A percentile compares a stretch with the other conserved stretches of the same genome.
phyloP scores from a whole-genome alignment of 2,888 invertebrate species.

The Pteria penguin region DNA sequence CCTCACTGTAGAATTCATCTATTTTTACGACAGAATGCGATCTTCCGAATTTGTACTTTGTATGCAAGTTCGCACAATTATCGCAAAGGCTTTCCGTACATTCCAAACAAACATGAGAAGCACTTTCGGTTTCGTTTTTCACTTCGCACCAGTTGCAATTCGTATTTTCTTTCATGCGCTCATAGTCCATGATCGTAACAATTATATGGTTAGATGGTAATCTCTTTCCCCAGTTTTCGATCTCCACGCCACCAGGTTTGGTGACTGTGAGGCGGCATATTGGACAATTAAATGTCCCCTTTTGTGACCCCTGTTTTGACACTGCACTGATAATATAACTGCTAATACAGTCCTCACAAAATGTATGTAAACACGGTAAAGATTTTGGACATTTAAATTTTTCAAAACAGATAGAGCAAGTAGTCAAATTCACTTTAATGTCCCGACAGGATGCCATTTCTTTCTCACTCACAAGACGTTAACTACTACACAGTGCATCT shows the following conservation, averaged over 20 bases:
- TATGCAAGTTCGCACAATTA: background rate
- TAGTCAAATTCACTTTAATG: background rate
- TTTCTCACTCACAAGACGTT: too few species aligned
- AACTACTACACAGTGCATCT: too few species aligned
- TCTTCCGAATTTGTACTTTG: background rate
- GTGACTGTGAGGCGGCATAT: background rate
- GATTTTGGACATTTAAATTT: conserved; percentile 4
- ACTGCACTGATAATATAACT: background rate
- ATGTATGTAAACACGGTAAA: conserved; percentile 15
- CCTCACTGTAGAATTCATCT: too few species aligned
- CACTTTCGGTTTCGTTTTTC: background rate
- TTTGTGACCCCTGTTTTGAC: background rate
- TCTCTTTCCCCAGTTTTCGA: background rate
- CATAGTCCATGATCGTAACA: background rate
- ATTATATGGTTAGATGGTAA: background rate
- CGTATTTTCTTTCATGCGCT: background rate
- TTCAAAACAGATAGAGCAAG: conserved; percentile 17
- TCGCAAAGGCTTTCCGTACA: background rate
- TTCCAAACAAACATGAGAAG: background rate
- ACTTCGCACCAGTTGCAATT: background rate
- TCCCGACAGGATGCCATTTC: background rate
- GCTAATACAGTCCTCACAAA: conserved; percentile 10
- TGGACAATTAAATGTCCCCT: background rate
- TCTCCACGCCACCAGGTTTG: background rate
- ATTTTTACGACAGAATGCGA: background rate